phyloP scores from a whole-genome alignment of 2,113 vertebrate species.

The Miniopterus natalensis region DNA sequence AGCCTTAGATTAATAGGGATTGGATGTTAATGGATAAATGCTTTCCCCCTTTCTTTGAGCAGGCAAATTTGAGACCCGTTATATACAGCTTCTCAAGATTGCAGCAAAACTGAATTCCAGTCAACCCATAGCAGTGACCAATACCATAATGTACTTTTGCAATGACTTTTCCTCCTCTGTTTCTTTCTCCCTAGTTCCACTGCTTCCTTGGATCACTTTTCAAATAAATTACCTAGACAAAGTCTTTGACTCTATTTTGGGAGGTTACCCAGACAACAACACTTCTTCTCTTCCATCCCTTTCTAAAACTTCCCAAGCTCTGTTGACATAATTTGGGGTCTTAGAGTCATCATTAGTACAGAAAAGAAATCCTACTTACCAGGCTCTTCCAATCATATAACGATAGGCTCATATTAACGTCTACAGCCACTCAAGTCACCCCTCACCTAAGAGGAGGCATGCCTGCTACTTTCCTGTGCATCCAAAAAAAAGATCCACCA shows the following conservation, averaged over 20 bases:
- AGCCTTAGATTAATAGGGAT: not conserved
- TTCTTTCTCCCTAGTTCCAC: not conserved
- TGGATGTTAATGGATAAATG: not conserved
- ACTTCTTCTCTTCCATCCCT: not conserved
- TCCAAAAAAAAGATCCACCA: not conserved
- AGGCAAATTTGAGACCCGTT: not conserved
- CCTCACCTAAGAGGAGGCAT: not conserved
- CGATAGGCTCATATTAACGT: not conserved
- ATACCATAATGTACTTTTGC: not conserved
- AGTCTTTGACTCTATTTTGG: not conserved
- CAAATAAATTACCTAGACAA: slow-evolving; percentile 35
- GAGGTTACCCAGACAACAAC: not conserved
- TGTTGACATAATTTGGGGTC: not conserved
- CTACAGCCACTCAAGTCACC: not conserved
- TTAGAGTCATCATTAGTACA: not conserved
- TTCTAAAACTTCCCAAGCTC: not conserved
- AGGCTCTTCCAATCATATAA: not conserved
- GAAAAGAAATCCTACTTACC: not conserved
- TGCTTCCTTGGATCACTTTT: not conserved
- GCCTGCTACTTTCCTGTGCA: not conserved
- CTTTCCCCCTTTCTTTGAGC: not conserved
- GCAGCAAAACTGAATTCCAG: not conserved
- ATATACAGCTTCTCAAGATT: not conserved
- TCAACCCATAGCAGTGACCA: not conserved
- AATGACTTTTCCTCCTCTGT: not conserved